Conservation (phyloP, 1,140 invertebrate species). For the Limonius californicus region DNA sequence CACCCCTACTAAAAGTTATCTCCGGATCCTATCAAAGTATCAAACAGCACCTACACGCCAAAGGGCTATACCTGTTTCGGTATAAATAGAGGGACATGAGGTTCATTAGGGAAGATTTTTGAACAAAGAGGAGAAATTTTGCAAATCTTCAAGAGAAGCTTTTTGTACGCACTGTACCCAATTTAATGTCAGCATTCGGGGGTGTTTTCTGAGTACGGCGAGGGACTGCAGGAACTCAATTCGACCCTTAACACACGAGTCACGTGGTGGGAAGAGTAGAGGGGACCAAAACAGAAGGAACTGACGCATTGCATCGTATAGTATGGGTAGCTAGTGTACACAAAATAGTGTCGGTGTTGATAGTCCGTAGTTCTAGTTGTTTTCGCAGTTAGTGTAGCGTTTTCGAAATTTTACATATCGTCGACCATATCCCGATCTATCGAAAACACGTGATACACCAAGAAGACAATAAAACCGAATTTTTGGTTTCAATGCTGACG, state of each 20-base stretch:
- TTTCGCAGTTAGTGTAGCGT: constrained; percentile 5
- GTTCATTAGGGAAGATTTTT: too few species aligned
- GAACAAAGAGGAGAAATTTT: too few species aligned
- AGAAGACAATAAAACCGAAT: constrained; percentile 11
- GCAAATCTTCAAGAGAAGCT: too few species aligned
- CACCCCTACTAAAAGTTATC: too few species aligned
- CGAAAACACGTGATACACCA: constrained; percentile 3
- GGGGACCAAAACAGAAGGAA: constrained; percentile 26
- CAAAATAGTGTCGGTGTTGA: background rate
- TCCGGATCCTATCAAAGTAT: too few species aligned
- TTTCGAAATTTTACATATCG: constrained; percentile 6
- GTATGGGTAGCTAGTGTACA: constrained; percentile 16
- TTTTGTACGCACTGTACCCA: too few species aligned
- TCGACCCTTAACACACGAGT: constrained; percentile 16
- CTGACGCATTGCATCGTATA: constrained; percentile 26
- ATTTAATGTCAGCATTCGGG: background rate
- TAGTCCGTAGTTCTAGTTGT: constrained; percentile 15
- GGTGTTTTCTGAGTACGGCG: constrained; percentile 1
- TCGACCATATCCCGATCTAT: background rate
- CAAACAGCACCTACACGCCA: too few species aligned
- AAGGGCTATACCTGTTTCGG: too few species aligned
- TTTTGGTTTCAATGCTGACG: background rate
- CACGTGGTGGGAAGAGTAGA: constrained; percentile 30
- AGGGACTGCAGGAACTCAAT: constrained; percentile 5
- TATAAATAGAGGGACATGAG: too few species aligned